phyloP scores from a whole-genome alignment of 2,888 invertebrate species.

The Papilio elwesi region DNA sequence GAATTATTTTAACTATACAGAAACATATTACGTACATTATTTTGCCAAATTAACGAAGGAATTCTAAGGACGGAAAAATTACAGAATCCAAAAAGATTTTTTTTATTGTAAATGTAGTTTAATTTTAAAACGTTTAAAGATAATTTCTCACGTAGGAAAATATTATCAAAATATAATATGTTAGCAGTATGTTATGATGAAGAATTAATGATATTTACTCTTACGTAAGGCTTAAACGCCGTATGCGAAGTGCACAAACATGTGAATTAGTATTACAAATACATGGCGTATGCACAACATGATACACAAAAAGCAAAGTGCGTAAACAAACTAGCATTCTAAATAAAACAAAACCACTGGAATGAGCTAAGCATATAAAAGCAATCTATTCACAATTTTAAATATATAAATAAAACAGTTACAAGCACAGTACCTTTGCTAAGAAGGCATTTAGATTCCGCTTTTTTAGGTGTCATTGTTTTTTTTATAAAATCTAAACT shows the following conservation, averaged over 20 bases:
- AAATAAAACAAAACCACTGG: constrained; percentile 23
- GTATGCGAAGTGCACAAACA: background rate
- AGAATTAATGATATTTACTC: background rate
- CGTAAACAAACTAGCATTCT: constrained; percentile 34
- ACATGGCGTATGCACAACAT: constrained; percentile 7
- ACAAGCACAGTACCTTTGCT: constrained; percentile 56
- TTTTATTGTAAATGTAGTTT: too few species aligned
- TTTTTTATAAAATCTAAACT: constrained; percentile 18
- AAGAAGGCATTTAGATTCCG: constrained; percentile 61
- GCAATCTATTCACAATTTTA: background rate
- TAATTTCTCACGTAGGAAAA: background rate
- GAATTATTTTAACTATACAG: background rate
- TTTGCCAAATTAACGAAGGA: background rate
- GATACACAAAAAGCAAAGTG: constrained; percentile 14
- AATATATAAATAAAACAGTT: background rate
- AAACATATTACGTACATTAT: background rate
- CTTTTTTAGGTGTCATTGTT: constrained; percentile 66
- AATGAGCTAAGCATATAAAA: constrained; percentile 41
- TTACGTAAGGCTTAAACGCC: background rate
- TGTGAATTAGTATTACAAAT: background rate
- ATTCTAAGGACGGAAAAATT: too few species aligned
- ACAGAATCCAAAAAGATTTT: too few species aligned
- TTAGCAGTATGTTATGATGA: background rate
- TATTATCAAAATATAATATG: background rate
- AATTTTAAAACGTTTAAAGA: background rate